Conservation (phyloP, 2,113 vertebrate genomes). For the Mus spicilegus region DNA sequence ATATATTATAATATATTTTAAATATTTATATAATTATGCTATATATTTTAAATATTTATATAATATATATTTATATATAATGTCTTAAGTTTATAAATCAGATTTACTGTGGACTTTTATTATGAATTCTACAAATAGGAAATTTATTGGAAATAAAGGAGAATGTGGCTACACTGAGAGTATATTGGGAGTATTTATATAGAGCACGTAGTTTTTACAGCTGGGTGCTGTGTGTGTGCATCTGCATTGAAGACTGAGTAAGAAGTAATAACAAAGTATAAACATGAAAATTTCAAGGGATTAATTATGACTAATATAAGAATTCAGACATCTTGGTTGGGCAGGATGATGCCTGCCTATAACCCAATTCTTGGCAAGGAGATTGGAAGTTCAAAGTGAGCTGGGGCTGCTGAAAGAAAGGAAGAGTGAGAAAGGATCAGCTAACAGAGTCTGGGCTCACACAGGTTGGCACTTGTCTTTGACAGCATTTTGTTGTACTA, state of each 20-base stretch:
- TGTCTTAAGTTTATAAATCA: not conserved
- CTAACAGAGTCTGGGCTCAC: conserved; percentile 3
- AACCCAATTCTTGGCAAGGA: not conserved
- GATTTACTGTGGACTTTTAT: not conserved
- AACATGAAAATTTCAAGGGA: not conserved
- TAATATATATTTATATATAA: not conserved
- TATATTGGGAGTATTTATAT: not conserved
- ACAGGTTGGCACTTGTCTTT: conserved; percentile 41
- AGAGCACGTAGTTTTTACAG: not conserved
- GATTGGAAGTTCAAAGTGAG: not conserved
- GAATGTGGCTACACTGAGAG: not conserved
- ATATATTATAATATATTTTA: too few species aligned
- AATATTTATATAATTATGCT: not conserved
- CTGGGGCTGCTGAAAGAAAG: not conserved
- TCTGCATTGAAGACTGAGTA: not conserved
- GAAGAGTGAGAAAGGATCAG: not conserved
- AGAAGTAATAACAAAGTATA: not conserved
- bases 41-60: not conserved
- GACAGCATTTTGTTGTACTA: conserved; percentile 76
- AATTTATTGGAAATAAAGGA: conserved; percentile 32
- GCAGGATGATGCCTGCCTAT: not conserved
- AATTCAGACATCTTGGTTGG: not conserved
- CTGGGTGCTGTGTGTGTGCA: not conserved
- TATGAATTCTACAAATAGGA: not conserved
- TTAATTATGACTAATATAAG: conserved; percentile 22